A percentile compares a stretch with the other conserved stretches of the same genome.
These are phyloP conservation scores for Microctenopoma lineatum DNA, from an alignment of 2,797 vertebrate genomes.

Conservation along the genomic window DNA sequence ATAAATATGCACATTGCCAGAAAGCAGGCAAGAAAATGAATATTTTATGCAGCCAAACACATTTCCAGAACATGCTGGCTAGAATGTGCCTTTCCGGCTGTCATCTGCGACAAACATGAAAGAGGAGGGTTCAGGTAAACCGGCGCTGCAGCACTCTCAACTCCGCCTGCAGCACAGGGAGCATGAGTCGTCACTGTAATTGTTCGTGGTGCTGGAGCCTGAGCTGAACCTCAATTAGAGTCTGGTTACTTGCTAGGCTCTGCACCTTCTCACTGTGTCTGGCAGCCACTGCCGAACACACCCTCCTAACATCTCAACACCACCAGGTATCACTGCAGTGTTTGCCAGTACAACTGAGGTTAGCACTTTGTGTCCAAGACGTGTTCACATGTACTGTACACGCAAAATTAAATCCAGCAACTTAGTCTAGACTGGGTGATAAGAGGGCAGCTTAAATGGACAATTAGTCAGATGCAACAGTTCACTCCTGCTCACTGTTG, in stretches of 20 bases:
- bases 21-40: slow-evolving; percentile 66
- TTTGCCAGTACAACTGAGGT: slow-evolving; percentile 38
- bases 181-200: slow-evolving; percentile 66
- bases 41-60: slow-evolving; percentile 80
- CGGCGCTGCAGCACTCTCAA: slow-evolving; percentile 45
- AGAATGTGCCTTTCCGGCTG: slow-evolving; percentile 57
- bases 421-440: slow-evolving; percentile 22
- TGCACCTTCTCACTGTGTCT: slow-evolving; percentile 42
- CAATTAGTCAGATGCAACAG: slow-evolving; percentile 36
- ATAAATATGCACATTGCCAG: slow-evolving; percentile 62
- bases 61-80: slow-evolving; percentile 64
- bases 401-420: background rate
- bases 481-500: slow-evolving; percentile 21
- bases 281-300: slow-evolving; percentile 13
- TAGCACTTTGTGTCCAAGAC: background rate
- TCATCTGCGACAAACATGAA: slow-evolving; percentile 75
- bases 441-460: slow-evolving; percentile 31
- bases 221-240: slow-evolving; percentile 77
- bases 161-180: slow-evolving; percentile 62
- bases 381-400: background rate
- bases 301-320: slow-evolving; percentile 26
- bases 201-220: slow-evolving; percentile 68
- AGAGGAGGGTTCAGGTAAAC: slow-evolving; percentile 60
- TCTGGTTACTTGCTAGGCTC: slow-evolving; percentile 49
- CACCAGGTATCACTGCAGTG: slow-evolving; percentile 12